Percentiles rank a stretch among this genome's conserved stretches.
These are phyloP conservation scores for Parelbella ahira DNA, from an alignment of 2,888 invertebrate genomes.

Conservation along the genomic window DNA sequence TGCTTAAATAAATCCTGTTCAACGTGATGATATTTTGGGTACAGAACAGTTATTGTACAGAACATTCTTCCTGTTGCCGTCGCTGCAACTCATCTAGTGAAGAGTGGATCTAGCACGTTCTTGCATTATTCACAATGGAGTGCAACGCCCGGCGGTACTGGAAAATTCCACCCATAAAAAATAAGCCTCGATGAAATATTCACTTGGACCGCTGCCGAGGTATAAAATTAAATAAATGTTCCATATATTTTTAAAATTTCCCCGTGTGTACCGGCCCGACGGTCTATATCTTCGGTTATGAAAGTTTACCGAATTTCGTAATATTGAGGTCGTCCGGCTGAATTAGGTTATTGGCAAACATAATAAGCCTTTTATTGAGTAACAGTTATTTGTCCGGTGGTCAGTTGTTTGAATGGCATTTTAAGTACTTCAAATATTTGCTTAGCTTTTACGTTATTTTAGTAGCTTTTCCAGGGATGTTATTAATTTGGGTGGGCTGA, in stretches of 20 bases:
- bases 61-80: conserved; percentile 11
- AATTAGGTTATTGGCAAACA: conserved; percentile 16
- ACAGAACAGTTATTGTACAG: too few relatives aligned
- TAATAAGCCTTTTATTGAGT: conserved; percentile 10
- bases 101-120: conserved; percentile 28
- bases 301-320: conserved; percentile 21
- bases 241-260: conserved; percentile 23
- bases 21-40: neutral
- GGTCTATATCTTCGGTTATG: conserved; percentile 14
- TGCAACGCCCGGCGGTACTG: conserved; percentile 53
- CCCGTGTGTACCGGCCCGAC: conserved; percentile 15
- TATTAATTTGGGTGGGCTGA: too few relatives aligned
- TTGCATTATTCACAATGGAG: conserved; percentile 74
- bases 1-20: neutral
- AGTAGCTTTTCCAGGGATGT: too few relatives aligned
- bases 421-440: conserved; percentile 1
- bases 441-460: too few relatives aligned
- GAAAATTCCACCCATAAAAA: conserved; percentile 42
- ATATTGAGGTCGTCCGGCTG: conserved; percentile 9
- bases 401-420: neutral
- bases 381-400: conserved; percentile 1
- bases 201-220: conserved; percentile 25
- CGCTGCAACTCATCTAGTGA: conserved; percentile 19
- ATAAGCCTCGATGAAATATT: conserved; percentile 30
- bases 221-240: conserved; percentile 27